Base-by-base conservation (phyloP, 2,888 invertebrate species). In the Lysandra coridon region DNA sequence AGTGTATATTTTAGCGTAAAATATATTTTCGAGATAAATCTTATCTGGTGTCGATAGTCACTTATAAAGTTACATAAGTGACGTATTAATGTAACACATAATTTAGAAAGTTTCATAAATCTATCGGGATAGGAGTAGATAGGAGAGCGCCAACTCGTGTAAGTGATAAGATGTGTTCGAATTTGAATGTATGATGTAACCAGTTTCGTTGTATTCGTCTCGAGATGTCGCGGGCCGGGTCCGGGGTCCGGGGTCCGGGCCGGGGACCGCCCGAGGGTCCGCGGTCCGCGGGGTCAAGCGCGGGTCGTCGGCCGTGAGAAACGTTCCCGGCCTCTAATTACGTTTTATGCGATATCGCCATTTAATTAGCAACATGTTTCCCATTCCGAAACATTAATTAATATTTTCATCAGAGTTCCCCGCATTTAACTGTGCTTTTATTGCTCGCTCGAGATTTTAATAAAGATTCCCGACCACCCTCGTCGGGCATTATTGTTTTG, bases 301-400 rank as follows among this genome's bases (percentile, higher is more conserved):
- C 84, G 86, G 85, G 85, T 87, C 85, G 85, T 84, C 89, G 88
- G 86, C 89, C 92, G 92, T 91, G 94, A 93, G 93, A 93, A 92
- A 91, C 90, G 91, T 88, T 89, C 89, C 90, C 90, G 89, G 87
- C 91, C 94, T 93, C 93, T 94, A 94, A 94, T 94, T 94, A 93
- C 92, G 91, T 91, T 92, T 93, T 92, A 93, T 93, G 90, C 92
- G 91, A 93, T 93, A 94, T 94, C 92, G 93, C 91, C 94, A 92
- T 94, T 94, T 94, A 93, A 94, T 94, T 94, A 94, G 94, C 93
- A 92, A 93, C 92, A 92, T 92, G 93, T 93, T 93, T 92, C 90
- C 91, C 92, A 93, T 94, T 93, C 91, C 91, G 89, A 91, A 92
- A 93, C 93, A 92, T 93, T 93, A 93, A 94, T 94, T 94, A 93